Evolutionary conservation across 2,888 invertebrate species (phyloP).

Genomic region (Sinhomidia bicolor): DNA sequence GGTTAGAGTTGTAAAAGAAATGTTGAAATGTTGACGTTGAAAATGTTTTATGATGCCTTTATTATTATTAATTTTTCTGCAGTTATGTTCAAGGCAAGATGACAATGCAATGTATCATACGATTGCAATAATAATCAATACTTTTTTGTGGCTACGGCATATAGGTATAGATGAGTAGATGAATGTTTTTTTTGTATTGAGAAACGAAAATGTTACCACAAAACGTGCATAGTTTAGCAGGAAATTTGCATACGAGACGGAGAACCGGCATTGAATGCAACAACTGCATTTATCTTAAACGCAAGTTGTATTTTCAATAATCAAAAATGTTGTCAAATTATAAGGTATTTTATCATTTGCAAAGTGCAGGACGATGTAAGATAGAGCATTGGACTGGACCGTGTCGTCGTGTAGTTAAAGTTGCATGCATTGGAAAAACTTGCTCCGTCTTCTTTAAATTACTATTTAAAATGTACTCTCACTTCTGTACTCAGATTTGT

Average conservation of each 20-base stretch:
- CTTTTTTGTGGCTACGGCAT: background rate
- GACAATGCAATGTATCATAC: no score
- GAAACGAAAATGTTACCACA: background rate
- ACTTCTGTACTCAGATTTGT: background rate
- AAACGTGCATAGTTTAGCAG: background rate
- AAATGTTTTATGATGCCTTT: no score
- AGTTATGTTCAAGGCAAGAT: no score
- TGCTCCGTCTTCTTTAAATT: constrained; percentile 42
- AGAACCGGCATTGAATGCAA: background rate
- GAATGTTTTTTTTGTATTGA: background rate
- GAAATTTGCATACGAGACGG: constrained; percentile 18
- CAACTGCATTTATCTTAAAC: constrained; percentile 38
- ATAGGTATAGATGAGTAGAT: no score
- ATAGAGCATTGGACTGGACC: background rate
- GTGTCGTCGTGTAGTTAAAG: no score
- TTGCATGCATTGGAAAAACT: constrained; percentile 64
- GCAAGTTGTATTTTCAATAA: constrained; percentile 56
- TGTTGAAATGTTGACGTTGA: no score
- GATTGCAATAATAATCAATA: background rate
- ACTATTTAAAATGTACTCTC: constrained; percentile 4
- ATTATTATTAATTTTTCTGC: no score
- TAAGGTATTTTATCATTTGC: constrained; percentile 66
- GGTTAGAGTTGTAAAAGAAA: no score
- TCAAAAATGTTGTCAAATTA: constrained; percentile 67
- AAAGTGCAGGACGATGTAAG: background rate